Evolutionary conservation across 2,888 invertebrate species (phyloP), one percentile per base, ranked within the genome.

Genomic region (Apodemia zela): DNA sequence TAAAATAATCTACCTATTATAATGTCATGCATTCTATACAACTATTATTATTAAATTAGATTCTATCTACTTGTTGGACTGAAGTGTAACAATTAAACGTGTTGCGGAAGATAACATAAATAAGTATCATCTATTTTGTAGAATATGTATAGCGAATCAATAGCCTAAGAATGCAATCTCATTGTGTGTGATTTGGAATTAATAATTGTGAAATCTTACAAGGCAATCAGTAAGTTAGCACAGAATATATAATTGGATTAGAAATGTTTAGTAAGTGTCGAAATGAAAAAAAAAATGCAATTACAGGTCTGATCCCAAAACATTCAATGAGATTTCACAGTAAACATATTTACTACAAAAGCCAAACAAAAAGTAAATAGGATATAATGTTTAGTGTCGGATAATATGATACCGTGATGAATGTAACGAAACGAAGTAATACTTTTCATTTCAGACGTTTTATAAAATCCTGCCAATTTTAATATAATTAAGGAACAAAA

Each of bases 371-470:
- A 51, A 60, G 65, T 61, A 58, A 25, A 58, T 10, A 45, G 58
- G 57, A 29, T 25, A 47, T 33, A 62, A 62, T 62, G 57, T 62
- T 17, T 29, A 17, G 62, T 62, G 62, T 62, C 62, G 63, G 58
- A 58, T 38, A 38, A 11, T 59, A 62, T 62, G 42, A 60, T 42
- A 18, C 18, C 25, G 42, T 60, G 60, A 60, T 42, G 38, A 21
- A 60, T 60, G 60, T 60, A 29, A 45, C 66, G 21, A 51, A 57
- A 33, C 59, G 29, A 60, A 60, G 62, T 59, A 67, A 75, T 71
- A 84, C 84, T 86, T 86, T 88, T 82, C 83, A 85, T 87, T 86
- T 77, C 78, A 86, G 85, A 86, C 84, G 76, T 75, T 62, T 66
- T 60, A 35, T 67, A 68, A 75, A 75, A 72, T 75, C 81, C 80